Evolutionary conservation across 2,113 vertebrate species (phyloP).

Genomic region (Cepphus grylle): DNA sequence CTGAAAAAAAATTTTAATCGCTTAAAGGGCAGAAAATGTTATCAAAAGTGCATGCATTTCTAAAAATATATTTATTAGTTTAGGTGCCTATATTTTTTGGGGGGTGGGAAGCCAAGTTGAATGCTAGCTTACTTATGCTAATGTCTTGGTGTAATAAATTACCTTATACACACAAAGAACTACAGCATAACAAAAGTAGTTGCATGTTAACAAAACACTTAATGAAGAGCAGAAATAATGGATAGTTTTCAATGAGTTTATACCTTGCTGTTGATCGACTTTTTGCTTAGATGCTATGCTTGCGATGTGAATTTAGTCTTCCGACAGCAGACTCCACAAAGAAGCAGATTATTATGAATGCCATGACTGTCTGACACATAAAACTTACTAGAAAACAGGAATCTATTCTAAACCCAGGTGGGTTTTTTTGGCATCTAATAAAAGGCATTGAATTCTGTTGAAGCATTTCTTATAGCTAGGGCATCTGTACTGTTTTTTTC

Average conservation of each 20-base stretch:
- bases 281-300: background rate
- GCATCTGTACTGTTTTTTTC: background rate
- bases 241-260: background rate
- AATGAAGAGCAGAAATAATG: background rate
- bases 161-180: background rate
- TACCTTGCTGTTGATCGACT: background rate
- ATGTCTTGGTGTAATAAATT: background rate
- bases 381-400: background rate
- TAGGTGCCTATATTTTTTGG: background rate
- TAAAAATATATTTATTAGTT: background rate
- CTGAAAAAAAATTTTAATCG: background rate
- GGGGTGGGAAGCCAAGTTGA: background rate
- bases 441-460: background rate
- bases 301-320: background rate
- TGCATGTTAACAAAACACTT: background rate
- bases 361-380: background rate
- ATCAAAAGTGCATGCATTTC: background rate
- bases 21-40: background rate
- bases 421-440: background rate
- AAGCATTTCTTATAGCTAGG: background rate
- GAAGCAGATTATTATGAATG: background rate
- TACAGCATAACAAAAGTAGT: background rate
- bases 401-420: background rate
- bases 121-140: background rate
- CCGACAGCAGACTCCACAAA: background rate